Evolutionary conservation across 1,140 invertebrate genomes (phyloP), one percentile per base, ranked within the genome.

Genomic region (Drosophila insularis): DNA sequence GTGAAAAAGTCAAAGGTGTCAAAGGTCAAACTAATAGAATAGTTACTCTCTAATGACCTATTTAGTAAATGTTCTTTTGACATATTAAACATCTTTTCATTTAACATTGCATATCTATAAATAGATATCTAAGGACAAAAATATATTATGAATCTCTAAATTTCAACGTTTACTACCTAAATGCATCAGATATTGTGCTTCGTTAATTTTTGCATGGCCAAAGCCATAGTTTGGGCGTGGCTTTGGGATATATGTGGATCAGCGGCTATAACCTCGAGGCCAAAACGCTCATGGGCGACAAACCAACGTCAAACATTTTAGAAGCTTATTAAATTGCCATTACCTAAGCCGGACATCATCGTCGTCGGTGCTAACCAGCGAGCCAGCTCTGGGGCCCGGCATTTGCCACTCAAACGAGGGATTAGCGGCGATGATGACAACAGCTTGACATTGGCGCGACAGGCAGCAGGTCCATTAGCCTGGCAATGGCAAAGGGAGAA

Each of bases 381-480:
- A 17, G 39, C 17, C 61, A 55, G 53, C 59, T 64, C 43, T 53
- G 53, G 43, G 53, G 66, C 62, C 46, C 53, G 71, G 82, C 82
- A 87, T 86, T 86, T 86, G 82, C 82, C 82, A 86, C 82, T 86
- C 82, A 87, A 86, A 85, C 68, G 82, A 71, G 80, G 82, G 82
- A 87, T 86, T 86, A 86, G 82, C 82, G 82, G 82, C 71, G 78
- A 87, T 86, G 82, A 87, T 86, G 82, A 86, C 82, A 86, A 86
- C 82, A 86, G 82, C 82, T 78, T 86, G 82, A 87, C 75, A 62
- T 75, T 64, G 69, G 63, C 59, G 46, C 32, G 66, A 61, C 68
- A 78, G 70, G 68, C 81, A 71, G 65, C 78, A 71, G 81, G 64
- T 81, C 82, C 78, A 85, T 86, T 85, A 81, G 43, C 43, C 11